These are phyloP conservation scores for Callipepla squamata DNA, from an alignment of 2,113 vertebrate species.

Conservation along the genomic window DNA sequence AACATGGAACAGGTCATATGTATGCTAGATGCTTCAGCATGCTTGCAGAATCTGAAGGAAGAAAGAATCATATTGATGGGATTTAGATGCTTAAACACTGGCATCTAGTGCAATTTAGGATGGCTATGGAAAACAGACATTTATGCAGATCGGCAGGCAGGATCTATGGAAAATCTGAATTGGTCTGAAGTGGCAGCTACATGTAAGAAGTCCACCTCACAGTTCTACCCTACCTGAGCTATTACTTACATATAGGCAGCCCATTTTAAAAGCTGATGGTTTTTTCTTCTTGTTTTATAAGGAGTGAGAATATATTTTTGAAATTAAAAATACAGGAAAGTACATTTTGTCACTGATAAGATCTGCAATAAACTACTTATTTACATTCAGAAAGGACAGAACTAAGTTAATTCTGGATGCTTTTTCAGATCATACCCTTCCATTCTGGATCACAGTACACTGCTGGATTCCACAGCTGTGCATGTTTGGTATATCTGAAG, in stretches of 20 bases:
- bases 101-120: constrained; percentile 1
- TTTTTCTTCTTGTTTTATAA: not conserved
- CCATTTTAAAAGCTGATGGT: not conserved
- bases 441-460: not conserved
- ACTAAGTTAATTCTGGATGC: not conserved
- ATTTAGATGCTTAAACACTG: not conserved
- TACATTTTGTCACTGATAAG: not conserved
- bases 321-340: not conserved
- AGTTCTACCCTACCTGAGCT: not conserved
- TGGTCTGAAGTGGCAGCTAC: not conserved
- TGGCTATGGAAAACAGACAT: not conserved
- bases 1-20: not conserved
- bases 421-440: not conserved
- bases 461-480: not conserved
- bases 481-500: not conserved
- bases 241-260: not conserved
- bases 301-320: not conserved
- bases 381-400: not conserved
- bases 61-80: not conserved
- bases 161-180: not conserved
- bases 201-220: not conserved
- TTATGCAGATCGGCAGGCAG: not conserved
- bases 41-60: not conserved
- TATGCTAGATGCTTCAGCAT: not conserved
- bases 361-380: not conserved